phyloP scores from a whole-genome alignment of 2,113 vertebrate genomes.

The Crotalus viridis region DNA sequence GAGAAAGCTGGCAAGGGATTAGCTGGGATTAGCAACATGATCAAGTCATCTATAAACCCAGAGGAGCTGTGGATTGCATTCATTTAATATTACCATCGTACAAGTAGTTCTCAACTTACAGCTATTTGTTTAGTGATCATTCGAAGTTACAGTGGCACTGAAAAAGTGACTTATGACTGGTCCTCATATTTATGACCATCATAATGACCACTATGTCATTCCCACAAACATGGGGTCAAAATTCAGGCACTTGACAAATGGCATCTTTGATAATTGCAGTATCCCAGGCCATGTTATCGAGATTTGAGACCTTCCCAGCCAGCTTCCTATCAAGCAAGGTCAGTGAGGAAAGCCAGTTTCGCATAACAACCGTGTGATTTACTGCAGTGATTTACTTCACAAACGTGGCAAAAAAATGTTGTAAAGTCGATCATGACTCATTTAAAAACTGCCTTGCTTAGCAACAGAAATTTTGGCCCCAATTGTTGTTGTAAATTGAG shows the following conservation, averaged over 20 bases:
- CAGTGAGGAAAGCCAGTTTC: not conserved
- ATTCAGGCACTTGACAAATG: not conserved
- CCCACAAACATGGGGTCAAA: not conserved
- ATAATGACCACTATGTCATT: not conserved
- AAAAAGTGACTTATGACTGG: not conserved
- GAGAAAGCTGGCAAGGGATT: not conserved
- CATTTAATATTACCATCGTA: not conserved
- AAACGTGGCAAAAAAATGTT: no score
- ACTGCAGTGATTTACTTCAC: no score
- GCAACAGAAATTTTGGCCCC: no score
- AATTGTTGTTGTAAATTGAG: not conserved
- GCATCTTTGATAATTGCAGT: not conserved
- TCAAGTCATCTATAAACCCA: not conserved
- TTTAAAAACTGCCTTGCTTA: no score
- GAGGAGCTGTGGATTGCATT: not conserved
- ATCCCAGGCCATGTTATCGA: not conserved
- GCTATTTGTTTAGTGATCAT: not conserved
- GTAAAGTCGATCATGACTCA: no score
- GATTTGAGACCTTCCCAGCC: not conserved
- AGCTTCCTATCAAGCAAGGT: not conserved
- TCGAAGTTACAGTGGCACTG: not conserved
- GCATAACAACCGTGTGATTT: not conserved
- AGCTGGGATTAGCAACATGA: not conserved
- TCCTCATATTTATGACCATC: not conserved
- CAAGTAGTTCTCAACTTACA: not conserved